Evolutionary conservation across 2,113 vertebrate genomes (phyloP).

Genomic region (Jacana jacana): DNA sequence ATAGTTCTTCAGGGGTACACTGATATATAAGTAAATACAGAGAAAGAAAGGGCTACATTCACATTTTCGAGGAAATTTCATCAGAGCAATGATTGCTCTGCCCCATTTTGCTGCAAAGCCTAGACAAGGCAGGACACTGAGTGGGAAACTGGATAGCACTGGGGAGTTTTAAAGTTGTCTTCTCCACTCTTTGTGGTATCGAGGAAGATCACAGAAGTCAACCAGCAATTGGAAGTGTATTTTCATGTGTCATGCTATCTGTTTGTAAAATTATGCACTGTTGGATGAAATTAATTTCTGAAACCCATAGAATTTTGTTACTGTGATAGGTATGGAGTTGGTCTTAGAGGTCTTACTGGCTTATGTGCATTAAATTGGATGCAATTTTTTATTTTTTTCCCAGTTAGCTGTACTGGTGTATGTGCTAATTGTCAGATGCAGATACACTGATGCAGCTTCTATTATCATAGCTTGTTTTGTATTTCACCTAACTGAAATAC

Average conservation of each 20-base stretch:
- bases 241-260: neutral
- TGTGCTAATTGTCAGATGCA: neutral
- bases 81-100: slow-evolving; percentile 13
- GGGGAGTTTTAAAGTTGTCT: neutral
- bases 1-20: slow-evolving; percentile 8
- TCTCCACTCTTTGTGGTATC: neutral
- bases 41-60: slow-evolving; percentile 16
- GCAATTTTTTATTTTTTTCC: neutral
- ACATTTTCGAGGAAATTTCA: slow-evolving; percentile 38
- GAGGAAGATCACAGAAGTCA: neutral
- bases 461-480: neutral
- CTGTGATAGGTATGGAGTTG: neutral
- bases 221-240: neutral
- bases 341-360: neutral
- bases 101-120: slow-evolving; percentile 14
- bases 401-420: neutral
- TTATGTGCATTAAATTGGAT: neutral
- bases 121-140: neutral
- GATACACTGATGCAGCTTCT: neutral
- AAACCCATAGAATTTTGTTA: neutral
- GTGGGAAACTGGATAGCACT: neutral
- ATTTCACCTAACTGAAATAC: neutral
- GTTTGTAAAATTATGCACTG: neutral
- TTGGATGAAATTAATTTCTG: neutral
- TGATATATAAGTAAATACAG: slow-evolving; percentile 40